These are phyloP conservation scores for Labeo calbasu DNA, from an alignment of 2,797 vertebrate species.

Conservation along the genomic window DNA sequence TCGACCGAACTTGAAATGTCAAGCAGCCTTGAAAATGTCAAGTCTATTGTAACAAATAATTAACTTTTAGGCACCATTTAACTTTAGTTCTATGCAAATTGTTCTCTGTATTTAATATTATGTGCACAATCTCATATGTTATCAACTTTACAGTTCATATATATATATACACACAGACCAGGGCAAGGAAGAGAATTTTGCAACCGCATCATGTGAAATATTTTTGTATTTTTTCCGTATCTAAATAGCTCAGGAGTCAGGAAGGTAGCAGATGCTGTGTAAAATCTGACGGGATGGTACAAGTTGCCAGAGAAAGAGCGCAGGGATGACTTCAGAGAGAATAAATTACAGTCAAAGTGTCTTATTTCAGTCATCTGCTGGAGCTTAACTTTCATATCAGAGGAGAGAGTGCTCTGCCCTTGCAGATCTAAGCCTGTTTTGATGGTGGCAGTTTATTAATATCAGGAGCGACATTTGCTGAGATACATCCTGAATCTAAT, in stretches of 20 bases:
- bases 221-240: background rate
- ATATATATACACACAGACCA: background rate
- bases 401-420: background rate
- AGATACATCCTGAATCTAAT: background rate
- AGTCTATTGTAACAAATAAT: background rate
- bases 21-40: background rate
- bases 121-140: background rate
- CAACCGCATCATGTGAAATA: background rate
- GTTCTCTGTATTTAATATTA: background rate
- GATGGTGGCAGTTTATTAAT: conserved; percentile 14
- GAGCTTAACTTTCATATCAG: background rate
- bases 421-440: conserved; percentile 15
- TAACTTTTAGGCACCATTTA: background rate
- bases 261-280: conserved; percentile 12
- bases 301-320: conserved; percentile 4
- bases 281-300: conserved; percentile 10
- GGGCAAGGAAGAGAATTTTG: background rate
- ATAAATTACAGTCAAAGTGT: conserved; percentile 35
- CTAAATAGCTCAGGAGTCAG: conserved; percentile 13
- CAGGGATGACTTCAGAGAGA: conserved; percentile 27
- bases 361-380: conserved; percentile 20
- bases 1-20: background rate
- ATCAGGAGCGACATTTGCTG: background rate
- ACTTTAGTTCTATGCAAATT: background rate
- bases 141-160: background rate